A percentile compares a stretch with the other conserved stretches of the same genome.
Evolutionary conservation across 2,797 vertebrate species (phyloP).

Genomic region (Catostomus latipinnis): DNA sequence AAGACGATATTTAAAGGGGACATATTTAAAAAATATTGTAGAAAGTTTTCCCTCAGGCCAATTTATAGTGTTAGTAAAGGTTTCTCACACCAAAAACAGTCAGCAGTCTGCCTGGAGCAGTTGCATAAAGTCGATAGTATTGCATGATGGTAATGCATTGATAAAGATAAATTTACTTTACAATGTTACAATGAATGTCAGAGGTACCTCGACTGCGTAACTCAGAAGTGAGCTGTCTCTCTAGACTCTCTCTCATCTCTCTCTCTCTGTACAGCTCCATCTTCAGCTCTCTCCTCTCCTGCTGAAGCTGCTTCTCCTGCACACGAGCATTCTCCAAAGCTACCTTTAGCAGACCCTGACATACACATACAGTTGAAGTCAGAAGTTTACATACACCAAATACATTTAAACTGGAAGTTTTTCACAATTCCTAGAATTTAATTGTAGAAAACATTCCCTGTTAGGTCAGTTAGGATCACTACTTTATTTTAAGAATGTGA

Average conservation of each 20-base stretch:
- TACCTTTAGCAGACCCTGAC: constrained; percentile 92
- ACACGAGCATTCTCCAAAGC: constrained; percentile 94
- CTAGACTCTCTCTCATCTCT: constrained; percentile 91
- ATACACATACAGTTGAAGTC: background rate
- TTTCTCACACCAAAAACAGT: background rate
- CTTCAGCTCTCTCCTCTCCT: constrained; percentile 92
- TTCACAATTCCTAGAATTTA: too few species aligned
- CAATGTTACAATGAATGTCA: too few species aligned
- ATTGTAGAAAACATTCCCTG: too few species aligned
- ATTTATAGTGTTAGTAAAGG: background rate
- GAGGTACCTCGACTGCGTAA: constrained; percentile 88
- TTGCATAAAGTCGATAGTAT: too few species aligned
- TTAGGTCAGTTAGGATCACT: too few species aligned
- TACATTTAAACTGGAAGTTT: too few species aligned
- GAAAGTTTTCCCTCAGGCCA: too few species aligned
- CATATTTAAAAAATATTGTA: background rate
- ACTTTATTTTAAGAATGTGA: too few species aligned
- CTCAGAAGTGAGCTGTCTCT: constrained; percentile 91
- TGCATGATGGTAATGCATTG: too few species aligned
- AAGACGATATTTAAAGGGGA: background rate
- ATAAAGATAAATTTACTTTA: too few species aligned
- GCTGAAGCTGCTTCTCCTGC: constrained; percentile 96
- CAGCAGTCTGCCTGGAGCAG: too few species aligned
- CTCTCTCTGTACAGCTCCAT: constrained; percentile 92
- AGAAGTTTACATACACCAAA: too few species aligned